These are phyloP conservation scores for Hypomesus transpacificus DNA, from an alignment of 2,113 vertebrate genomes.

Conservation along the genomic window DNA sequence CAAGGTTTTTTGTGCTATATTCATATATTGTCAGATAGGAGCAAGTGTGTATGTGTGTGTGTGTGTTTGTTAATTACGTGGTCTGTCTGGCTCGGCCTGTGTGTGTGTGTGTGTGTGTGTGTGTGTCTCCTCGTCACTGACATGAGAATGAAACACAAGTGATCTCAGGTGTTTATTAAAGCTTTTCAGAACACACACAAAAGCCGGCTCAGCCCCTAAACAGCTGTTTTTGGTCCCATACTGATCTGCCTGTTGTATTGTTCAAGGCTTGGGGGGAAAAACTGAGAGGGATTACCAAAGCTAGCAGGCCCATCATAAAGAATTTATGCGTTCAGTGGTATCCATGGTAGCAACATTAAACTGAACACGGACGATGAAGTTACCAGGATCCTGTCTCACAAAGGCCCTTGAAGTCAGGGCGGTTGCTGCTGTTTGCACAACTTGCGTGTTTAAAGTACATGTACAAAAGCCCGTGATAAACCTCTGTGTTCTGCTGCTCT, in stretches of 20 bases:
- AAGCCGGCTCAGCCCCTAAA: conserved; percentile 67
- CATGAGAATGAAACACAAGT: conserved; percentile 69
- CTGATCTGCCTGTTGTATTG: conserved; percentile 66
- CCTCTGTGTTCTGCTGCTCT: conserved; percentile 65
- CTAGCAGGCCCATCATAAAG: conserved; percentile 68
- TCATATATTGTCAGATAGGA: conserved; percentile 75
- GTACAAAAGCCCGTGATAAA: conserved; percentile 80
- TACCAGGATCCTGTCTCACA: conserved; percentile 72
- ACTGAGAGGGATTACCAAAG: conserved; percentile 67
- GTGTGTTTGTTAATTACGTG: conserved; percentile 78
- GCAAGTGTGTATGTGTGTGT: conserved; percentile 60
- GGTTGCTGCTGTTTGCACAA: conserved; percentile 82
- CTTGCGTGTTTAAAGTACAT: conserved; percentile 74
- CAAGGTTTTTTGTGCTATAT: conserved; percentile 72
- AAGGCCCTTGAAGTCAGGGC: conserved; percentile 64
- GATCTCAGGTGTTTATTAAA: conserved; percentile 62
- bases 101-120: conserved; percentile 45
- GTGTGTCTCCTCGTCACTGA: conserved; percentile 65
- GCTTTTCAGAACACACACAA: conserved; percentile 60
- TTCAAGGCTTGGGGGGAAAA: conserved; percentile 39
- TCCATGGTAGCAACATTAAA: conserved; percentile 79
- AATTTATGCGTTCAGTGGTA: conserved; percentile 72
- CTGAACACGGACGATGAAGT: conserved; percentile 68
- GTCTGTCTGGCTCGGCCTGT: conserved; percentile 74
- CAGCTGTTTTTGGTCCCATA: conserved; percentile 66